Evolutionary conservation across 2,113 vertebrate genomes (phyloP).

Genomic region (Mohoua ochrocephala): DNA sequence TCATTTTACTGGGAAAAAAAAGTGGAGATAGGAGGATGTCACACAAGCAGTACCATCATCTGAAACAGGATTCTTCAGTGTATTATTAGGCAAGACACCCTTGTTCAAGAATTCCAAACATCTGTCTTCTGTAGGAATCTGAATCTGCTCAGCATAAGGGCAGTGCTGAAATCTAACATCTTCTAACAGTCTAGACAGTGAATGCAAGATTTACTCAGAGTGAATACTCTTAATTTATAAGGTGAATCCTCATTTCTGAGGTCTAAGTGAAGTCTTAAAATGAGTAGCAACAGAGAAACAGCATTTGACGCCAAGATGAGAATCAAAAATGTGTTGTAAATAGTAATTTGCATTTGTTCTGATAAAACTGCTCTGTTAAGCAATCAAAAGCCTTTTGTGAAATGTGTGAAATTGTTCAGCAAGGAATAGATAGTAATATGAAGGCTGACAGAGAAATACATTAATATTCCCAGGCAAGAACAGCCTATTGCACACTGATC

Average conservation of each 20-base stretch:
- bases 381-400: not conserved
- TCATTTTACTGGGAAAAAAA: not conserved
- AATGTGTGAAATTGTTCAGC: not conserved
- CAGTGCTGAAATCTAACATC: not conserved
- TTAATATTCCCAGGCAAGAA: not conserved
- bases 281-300: not conserved
- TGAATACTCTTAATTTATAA: not conserved
- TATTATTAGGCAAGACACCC: not conserved
- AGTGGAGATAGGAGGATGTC: not conserved
- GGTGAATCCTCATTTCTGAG: not conserved
- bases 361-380: not conserved
- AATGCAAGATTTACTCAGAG: not conserved
- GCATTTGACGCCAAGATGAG: not conserved
- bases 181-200: not conserved
- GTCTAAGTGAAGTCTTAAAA: not conserved
- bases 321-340: not conserved
- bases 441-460: not conserved
- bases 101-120: not conserved
- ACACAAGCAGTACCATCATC: not conserved
- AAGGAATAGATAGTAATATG: not conserved
- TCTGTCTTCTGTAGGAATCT: not conserved
- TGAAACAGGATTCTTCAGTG: not conserved
- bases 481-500: not conserved
- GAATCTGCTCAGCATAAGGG: not conserved
- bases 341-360: not conserved